phyloP scores from a whole-genome alignment of 2,113 vertebrate species.

The Triplophysa dalaica region DNA sequence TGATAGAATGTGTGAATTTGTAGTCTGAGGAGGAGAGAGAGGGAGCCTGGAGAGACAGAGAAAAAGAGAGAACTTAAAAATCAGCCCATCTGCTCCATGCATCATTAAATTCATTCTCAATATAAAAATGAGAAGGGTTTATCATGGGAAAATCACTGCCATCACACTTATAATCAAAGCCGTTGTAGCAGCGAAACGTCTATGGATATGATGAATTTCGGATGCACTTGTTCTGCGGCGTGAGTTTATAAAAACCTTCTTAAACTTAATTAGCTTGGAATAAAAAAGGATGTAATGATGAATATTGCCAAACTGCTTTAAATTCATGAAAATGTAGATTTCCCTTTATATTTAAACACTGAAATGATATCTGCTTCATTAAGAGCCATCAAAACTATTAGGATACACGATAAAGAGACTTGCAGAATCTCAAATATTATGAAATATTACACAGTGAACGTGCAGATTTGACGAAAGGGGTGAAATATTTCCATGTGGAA shows the following conservation, averaged over 20 bases:
- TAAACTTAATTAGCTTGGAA: neutral
- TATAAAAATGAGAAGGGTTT: constrained; percentile 33
- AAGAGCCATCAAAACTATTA: neutral
- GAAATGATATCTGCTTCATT: neutral
- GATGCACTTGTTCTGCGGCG: neutral
- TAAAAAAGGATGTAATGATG: neutral
- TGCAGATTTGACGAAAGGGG: neutral
- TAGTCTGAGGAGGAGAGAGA: neutral
- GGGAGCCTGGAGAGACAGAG: neutral
- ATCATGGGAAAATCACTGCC: constrained; percentile 21
- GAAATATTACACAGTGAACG: neutral
- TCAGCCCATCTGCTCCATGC: constrained; percentile 48
- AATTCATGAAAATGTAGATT: neutral
- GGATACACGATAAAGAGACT: neutral
- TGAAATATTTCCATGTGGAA: neutral
- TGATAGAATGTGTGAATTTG: neutral
- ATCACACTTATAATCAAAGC: constrained; percentile 23
- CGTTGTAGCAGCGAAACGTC: neutral
- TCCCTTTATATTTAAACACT: neutral
- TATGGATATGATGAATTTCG: neutral
- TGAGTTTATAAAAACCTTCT: neutral
- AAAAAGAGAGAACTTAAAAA: constrained; percentile 9
- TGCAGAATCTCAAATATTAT: neutral
- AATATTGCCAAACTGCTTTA: neutral
- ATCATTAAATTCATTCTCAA: constrained; percentile 44